Conservation (phyloP, 37 sponge, comb jelly and placozoan species). For the Beroe ovata region DNA sequence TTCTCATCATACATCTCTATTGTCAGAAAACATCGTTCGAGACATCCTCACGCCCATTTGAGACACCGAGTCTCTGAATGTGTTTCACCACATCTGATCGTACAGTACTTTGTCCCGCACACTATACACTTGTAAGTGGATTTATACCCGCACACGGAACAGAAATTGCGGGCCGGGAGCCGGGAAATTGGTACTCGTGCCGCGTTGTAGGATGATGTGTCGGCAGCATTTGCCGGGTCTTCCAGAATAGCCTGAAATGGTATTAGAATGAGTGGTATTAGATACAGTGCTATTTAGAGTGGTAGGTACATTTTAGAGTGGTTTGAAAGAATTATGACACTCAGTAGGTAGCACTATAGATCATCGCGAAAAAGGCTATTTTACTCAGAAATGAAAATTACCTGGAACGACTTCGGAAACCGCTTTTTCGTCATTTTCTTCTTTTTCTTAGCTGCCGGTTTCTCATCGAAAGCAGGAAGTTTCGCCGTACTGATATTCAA, state of each 20-base stretch:
- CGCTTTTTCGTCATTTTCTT: constrained; percentile 10
- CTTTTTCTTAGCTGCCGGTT: constrained; percentile 39
- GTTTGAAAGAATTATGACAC: too few species aligned
- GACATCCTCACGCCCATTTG: constrained; percentile 61
- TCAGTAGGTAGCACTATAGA: too few species aligned
- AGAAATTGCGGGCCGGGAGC: constrained; percentile 51
- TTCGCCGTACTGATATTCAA: constrained; percentile 45
- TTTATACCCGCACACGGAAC: constrained; percentile 44
- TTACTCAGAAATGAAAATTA: too few species aligned
- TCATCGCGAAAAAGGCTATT: too few species aligned
- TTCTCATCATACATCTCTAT: too few species aligned
- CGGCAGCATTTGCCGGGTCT: constrained; percentile 18
- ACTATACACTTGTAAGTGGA: constrained; percentile 55
- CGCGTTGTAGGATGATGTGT: constrained; percentile 7
- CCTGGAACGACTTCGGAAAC: constrained; percentile 57
- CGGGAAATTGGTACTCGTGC: constrained; percentile 31
- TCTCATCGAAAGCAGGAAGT: constrained; percentile 60
- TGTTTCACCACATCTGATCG: constrained; percentile 19
- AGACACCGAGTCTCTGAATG: constrained; percentile 63
- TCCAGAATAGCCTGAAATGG: constrained; percentile 17
- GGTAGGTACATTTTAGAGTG: too few species aligned
- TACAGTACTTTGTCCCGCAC: constrained; percentile 51
- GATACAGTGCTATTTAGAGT: too few species aligned
- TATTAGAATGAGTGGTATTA: too few species aligned
- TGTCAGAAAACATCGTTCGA: too few species aligned